Evolutionary conservation across 2,888 invertebrate genomes (phyloP), one percentile per base, ranked within the genome.

Genomic region (Xylota segnis): DNA sequence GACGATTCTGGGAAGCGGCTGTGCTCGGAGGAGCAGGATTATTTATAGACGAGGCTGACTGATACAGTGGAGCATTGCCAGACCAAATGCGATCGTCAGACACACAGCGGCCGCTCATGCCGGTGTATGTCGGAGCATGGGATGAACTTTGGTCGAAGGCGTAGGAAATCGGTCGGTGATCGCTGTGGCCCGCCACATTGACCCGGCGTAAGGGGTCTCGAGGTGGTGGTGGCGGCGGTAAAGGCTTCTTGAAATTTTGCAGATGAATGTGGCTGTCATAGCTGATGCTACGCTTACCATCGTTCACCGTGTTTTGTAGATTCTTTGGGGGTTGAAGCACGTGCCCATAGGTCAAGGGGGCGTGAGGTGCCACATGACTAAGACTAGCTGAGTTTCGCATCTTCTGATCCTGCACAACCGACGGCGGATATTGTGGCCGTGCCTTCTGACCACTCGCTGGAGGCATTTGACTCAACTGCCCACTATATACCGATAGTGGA

Each of bases 181-280:
- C 93, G 3, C 88, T 88, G 14, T 88, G 87, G 2, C 86, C 88
- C 0, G 88, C 93, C n/a, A 93, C 91, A 76, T 93, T 92, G n/a
- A 94, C 93, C 72, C 93, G 90, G 79, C 95, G 93, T 89, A 94
- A 93, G 87, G 95, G 96, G 91, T 96, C 96, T 88, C 96, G 93
- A n/a, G 96, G 96, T 0, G 97, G 96, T 32, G 96, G 96, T 4
- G 95, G 95, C 0, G 97, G 96, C 5, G 96, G 96, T 43, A 94
- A 89, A 58, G 93, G 93, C 65, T 91, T 91, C 76, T 88, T 89
- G 0, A 83, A 72, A 68, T 92, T 91, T 82, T 91, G 92, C 72
- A 91, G 58, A 56, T 92, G 91, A 12, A 92, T 92, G 59, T 92
- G 91, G 70, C 90, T 92, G 63, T 92, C 92, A 50, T 90, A 92